phyloP scores from a whole-genome alignment of 2,888 invertebrate genomes.

The Holacanthella duospinosa region DNA sequence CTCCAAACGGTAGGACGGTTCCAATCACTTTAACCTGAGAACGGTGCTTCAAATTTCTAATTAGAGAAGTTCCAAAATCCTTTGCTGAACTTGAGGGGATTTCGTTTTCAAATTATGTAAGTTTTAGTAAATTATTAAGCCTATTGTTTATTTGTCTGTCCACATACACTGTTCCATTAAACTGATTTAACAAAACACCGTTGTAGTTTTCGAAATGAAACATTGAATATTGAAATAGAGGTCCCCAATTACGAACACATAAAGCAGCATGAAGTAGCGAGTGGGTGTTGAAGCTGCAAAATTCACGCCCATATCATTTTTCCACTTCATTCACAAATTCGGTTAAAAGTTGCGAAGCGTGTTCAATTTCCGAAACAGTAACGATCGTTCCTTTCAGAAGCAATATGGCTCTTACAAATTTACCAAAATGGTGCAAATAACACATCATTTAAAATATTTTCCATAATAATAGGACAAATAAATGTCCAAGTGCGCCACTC shows the following conservation, averaged over 20 bases:
- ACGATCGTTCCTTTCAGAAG: neutral
- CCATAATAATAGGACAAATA: neutral
- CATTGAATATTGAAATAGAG: constrained; percentile 16
- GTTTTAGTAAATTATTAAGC: neutral
- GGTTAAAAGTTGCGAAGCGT: constrained; percentile 6
- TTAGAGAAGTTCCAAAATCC: neutral
- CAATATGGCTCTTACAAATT: constrained; percentile 9
- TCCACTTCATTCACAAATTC: constrained; percentile 8
- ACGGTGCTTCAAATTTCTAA: neutral
- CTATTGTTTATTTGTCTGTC: neutral
- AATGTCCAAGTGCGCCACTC: constrained; percentile 3
- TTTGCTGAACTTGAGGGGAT: neutral
- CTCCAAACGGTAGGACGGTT: neutral
- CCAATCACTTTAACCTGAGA: neutral
- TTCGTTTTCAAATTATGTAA: neutral
- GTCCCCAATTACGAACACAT: constrained; percentile 21
- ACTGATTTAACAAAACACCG: constrained; percentile 8
- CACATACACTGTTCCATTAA: neutral
- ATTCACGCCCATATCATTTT: constrained; percentile 10
- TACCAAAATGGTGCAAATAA: constrained; percentile 13
- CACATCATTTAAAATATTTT: neutral
- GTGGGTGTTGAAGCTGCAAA: constrained; percentile 17
- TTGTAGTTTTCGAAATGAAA: constrained; percentile 22
- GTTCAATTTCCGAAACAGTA: neutral
- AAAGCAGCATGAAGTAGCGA: constrained; percentile 12